Evolutionary conservation across 2,113 vertebrate species (phyloP).

Genomic region (Grantiella picta): DNA sequence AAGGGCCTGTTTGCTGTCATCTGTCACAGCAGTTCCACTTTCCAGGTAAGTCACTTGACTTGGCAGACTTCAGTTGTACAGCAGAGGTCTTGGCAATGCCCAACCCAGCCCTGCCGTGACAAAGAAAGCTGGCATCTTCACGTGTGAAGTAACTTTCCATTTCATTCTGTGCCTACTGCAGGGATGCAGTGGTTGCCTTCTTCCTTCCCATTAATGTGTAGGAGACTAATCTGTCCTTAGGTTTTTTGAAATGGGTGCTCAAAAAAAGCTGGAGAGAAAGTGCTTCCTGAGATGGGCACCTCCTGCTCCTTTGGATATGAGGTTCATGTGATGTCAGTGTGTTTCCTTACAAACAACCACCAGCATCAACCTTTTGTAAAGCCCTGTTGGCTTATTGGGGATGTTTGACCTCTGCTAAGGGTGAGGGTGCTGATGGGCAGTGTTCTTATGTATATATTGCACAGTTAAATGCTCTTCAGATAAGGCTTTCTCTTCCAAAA

Average conservation of each 20-base stretch:
- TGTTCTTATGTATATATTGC: not conserved
- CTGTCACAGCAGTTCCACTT: not conserved
- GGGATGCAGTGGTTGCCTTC: not conserved
- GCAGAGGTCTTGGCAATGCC: not conserved
- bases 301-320: not conserved
- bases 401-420: not conserved
- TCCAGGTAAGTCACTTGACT: not conserved
- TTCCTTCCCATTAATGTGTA: not conserved
- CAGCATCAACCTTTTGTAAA: not conserved
- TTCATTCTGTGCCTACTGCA: not conserved
- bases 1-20: not conserved
- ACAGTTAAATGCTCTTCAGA: not conserved
- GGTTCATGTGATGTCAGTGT: accelerated
- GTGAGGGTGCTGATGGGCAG: not conserved
- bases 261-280: not conserved
- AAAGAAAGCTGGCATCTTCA: not conserved
- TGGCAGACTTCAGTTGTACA: not conserved
- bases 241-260: not conserved
- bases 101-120: not conserved
- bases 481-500: not conserved
- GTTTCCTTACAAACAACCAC: not conserved
- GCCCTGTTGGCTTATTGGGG: not conserved
- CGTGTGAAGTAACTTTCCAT: not conserved
- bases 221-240: not conserved
- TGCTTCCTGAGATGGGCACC: not conserved